These are phyloP conservation scores for Littorina saxatilis DNA, from an alignment of 1,140 invertebrate species.

Conservation along the genomic window DNA sequence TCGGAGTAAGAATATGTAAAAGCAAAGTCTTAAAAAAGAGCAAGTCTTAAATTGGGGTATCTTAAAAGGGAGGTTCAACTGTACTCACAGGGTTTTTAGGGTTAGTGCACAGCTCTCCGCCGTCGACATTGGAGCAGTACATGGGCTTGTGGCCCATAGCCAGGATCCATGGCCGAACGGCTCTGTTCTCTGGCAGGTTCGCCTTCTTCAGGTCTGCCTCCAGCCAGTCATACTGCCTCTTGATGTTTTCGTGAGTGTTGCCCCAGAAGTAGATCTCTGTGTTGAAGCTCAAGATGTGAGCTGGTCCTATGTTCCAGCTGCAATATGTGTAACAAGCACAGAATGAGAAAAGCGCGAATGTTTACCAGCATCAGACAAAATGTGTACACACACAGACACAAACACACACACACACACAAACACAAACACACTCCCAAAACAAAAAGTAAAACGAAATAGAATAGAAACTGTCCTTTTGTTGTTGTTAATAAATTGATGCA, in stretches of 20 bases:
- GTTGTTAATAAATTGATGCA: too few relatives aligned
- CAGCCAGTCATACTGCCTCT: slow-evolving; percentile 61
- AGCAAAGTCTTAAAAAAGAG: too few relatives aligned
- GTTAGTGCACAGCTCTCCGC: slow-evolving; percentile 49
- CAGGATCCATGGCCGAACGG: slow-evolving; percentile 69
- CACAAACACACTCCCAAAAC: too few relatives aligned
- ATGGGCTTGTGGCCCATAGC: slow-evolving; percentile 71
- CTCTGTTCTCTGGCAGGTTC: slow-evolving; percentile 63
- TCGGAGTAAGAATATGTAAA: too few relatives aligned
- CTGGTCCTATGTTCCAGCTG: slow-evolving; percentile 70
- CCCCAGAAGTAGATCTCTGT: slow-evolving; percentile 63
- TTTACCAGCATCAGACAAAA: neutral
- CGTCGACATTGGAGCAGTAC: slow-evolving; percentile 67
- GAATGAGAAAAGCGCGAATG: too few relatives aligned
- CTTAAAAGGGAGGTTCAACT: too few relatives aligned
- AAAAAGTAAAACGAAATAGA: too few relatives aligned
- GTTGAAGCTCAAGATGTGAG: slow-evolving; percentile 66
- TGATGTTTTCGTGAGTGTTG: slow-evolving; percentile 45
- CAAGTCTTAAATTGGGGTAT: too few relatives aligned
- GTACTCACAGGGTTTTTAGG: slow-evolving; percentile 45
- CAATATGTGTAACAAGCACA: slow-evolving; percentile 55
- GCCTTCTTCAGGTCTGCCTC: slow-evolving; percentile 59
- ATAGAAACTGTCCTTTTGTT: too few relatives aligned
- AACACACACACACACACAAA: too few relatives aligned
- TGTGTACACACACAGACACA: slow-evolving; percentile 58